Evolutionary conservation across 2,888 invertebrate species (phyloP).

Genomic region (Pilophorus perplexus): DNA sequence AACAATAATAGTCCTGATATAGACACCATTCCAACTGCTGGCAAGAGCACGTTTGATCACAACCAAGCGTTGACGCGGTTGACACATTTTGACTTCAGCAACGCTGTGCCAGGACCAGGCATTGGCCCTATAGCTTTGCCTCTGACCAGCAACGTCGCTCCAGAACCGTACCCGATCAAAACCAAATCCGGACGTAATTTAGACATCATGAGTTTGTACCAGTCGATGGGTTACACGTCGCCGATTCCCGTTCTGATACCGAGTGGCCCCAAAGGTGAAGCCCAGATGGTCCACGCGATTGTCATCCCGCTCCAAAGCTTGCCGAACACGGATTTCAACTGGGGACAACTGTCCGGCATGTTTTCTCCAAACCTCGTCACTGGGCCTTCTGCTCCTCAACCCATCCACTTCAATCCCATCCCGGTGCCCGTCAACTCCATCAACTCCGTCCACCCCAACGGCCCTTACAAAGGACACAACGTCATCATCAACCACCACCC

Average conservation of each 20-base stretch:
- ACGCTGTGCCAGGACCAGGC: conserved; percentile 50
- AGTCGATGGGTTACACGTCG: conserved; percentile 40
- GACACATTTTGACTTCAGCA: conserved; percentile 56
- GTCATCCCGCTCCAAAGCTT: conserved; percentile 43
- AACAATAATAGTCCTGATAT: conserved; percentile 41
- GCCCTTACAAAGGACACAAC: background rate
- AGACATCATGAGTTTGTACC: conserved; percentile 38
- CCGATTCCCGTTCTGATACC: conserved; percentile 43
- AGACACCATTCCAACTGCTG: conserved; percentile 47
- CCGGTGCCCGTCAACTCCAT: background rate
- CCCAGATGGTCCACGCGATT: conserved; percentile 45
- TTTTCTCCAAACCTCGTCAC: background rate
- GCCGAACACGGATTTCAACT: conserved; percentile 32
- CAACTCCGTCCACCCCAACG: conserved; percentile 3
- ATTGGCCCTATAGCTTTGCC: conserved; percentile 29
- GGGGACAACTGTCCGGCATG: conserved; percentile 21
- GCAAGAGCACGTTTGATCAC: conserved; percentile 53
- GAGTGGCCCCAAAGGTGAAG: conserved; percentile 40
- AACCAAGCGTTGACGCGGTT: conserved; percentile 54
- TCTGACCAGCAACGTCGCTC: conserved; percentile 6
- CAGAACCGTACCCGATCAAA: conserved; percentile 12
- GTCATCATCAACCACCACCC: conserved; percentile 24
- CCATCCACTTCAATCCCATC: conserved; percentile 2
- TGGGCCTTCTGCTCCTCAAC: background rate
- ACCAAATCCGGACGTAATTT: conserved; percentile 12